Percentiles rank a stretch among this genome's conserved stretches.
Conservation (phyloP, 2,113 vertebrate species). For the Emydura subglobosa region DNA sequence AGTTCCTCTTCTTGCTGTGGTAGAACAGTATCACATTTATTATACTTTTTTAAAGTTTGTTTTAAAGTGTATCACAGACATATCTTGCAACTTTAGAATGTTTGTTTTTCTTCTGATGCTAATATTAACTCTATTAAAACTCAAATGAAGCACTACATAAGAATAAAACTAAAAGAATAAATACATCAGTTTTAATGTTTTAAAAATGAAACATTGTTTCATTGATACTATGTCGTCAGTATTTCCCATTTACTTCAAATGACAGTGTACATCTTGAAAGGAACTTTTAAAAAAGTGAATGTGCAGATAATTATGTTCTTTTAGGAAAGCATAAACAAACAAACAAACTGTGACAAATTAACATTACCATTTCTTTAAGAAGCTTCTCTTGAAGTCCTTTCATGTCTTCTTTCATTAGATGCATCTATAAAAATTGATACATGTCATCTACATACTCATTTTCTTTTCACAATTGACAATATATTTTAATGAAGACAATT, state of each 20-base stretch:
- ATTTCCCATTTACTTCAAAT: background rate
- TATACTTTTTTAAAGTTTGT: background rate
- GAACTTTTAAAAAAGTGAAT: background rate
- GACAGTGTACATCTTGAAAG: background rate
- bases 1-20: constrained; percentile 84
- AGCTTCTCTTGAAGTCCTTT: constrained; percentile 78
- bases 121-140: background rate
- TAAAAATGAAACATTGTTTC: background rate
- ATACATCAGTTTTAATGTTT: background rate
- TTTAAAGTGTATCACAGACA: background rate
- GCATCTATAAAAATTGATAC: constrained; percentile 75
- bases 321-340: background rate
- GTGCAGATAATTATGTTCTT: background rate
- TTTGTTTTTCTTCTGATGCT: background rate
- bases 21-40: background rate
- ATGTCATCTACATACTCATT: background rate
- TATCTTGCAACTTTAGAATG: background rate
- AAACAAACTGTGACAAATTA: background rate
- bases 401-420: constrained; percentile 79
- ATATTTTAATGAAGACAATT: background rate
- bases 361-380: constrained; percentile 82
- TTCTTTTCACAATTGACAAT: background rate
- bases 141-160: background rate
- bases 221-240: background rate
- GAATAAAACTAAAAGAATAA: background rate